Base-by-base conservation (phyloP, 2,113 vertebrate species). In the Sylvietta virens region DNA sequence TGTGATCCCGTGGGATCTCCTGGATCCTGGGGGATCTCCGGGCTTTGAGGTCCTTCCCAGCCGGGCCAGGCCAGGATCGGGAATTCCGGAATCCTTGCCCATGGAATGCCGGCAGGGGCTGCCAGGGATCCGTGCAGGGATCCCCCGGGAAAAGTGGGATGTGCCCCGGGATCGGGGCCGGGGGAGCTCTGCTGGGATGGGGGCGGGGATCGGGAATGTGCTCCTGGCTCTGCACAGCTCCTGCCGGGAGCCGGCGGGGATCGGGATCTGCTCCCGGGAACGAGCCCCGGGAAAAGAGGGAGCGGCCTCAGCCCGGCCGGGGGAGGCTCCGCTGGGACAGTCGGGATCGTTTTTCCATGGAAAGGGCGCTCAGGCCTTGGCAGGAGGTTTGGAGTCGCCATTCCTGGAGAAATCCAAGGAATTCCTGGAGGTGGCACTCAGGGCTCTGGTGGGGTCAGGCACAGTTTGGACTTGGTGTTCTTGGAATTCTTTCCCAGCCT, bases 61-160 rank as follows among this genome's bases (percentile, higher is more conserved):
- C 6, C 69, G 18, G 6, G 4, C 16, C 64, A 3, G 0, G 0
- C 48, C 20, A 12, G 28, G 23, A n/a, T 27, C 12, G 5, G 31
- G 31, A 56, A 72, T 20, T n/a, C 5, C 8, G 51, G 51, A 1
- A 54, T 72, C 30, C 37, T 4, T 3, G 69, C 30, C 37, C 50
- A 18, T 10, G 67, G 67, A 70, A 70, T 39, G 35, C 27, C 13
- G 6, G 33, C 42, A 67, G 35, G 33, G 24, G 33, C 27, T 33
- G 30, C 40, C 20, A 30, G 44, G 30, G 27, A 21, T 45, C 20
- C 45, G 19, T 21, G 45, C 4, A 45, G 45, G 45, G 19, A 19
- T 45, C 20, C 19, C 18, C 48, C 44, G 20, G 44, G 44, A 19
- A 45, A 45, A 9, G 44, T 45, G 62, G n/a, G n/a, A n/a, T n/a